Conservation (phyloP, 2,797 vertebrate genomes). For the Babyrousa celebensis region DNA sequence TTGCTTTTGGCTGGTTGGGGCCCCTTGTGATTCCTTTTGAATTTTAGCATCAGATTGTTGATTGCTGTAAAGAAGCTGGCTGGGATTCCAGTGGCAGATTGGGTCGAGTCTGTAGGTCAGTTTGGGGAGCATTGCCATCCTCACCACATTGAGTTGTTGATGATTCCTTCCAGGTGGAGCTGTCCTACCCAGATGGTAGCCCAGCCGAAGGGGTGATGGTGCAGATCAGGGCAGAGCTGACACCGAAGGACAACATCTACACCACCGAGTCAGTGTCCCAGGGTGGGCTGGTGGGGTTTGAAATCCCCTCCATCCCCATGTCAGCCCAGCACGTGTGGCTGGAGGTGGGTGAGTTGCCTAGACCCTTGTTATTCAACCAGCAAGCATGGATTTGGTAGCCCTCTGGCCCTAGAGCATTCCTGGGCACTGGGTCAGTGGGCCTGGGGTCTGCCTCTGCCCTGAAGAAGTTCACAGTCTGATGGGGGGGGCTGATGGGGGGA, state of each 20-base stretch:
- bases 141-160: not conserved
- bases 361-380: conserved; percentile 77
- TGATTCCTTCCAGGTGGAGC: conserved; percentile 93
- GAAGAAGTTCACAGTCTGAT: not conserved
- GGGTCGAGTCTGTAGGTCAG: not conserved
- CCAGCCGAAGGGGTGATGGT: conserved; percentile 95
- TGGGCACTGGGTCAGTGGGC: not conserved
- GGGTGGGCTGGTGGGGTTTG: conserved; percentile 94
- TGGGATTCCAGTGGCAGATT: not conserved
- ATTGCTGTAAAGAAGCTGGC: not conserved
- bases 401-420: not conserved
- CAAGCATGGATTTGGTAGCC: not conserved
- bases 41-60: not conserved
- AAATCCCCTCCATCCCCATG: conserved; percentile 97
- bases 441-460: not conserved
- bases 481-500: too few relatives aligned
- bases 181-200: conserved; percentile 96
- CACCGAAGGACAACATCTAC: conserved; percentile 96
- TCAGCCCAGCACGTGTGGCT: conserved; percentile 98
- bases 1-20: not conserved
- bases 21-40: not conserved
- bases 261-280: conserved; percentile 94
- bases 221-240: conserved; percentile 96
- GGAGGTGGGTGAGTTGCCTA: conserved; percentile 93
- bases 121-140: not conserved